Conservation (phyloP, 2,888 invertebrate genomes). For the Cyaniris semiargus region DNA sequence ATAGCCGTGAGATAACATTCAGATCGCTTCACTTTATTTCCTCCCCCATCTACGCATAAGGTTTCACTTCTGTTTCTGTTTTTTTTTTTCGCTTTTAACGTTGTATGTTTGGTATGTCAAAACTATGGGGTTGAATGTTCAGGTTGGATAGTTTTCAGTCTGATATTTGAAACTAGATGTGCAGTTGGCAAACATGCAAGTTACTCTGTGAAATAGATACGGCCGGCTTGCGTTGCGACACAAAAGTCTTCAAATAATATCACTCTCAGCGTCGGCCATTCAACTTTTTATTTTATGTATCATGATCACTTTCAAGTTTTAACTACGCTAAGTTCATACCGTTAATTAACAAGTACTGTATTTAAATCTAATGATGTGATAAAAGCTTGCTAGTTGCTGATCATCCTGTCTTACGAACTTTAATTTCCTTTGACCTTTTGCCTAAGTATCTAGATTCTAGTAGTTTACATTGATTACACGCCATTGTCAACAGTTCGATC, state of each 20-base stretch:
- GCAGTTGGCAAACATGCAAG: slow-evolving; percentile 26
- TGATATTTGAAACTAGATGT: not conserved
- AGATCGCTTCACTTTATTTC: not conserved
- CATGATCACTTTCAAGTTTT: not conserved
- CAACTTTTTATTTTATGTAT: slow-evolving; percentile 17
- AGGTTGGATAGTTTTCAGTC: not conserved
- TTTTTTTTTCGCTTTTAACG: not conserved
- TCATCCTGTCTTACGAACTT: not conserved
- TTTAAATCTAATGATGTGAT: not conserved
- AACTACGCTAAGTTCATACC: not conserved
- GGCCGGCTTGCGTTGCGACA: slow-evolving; percentile 21
- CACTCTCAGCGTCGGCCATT: slow-evolving; percentile 16
- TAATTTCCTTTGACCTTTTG: slow-evolving; percentile 13
- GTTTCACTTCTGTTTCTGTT: not conserved
- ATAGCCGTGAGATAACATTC: slow-evolving; percentile 12
- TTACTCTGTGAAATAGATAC: slow-evolving; percentile 25
- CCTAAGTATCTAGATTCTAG: not conserved
- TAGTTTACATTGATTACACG: slow-evolving; percentile 15
- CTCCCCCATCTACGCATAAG: not conserved
- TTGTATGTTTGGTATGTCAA: not conserved
- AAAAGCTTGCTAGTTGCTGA: not conserved
- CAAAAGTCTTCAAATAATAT: slow-evolving; percentile 27
- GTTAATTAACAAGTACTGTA: not conserved
- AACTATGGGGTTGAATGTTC: not conserved
- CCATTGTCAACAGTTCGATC: slow-evolving; percentile 20